Base-by-base conservation (phyloP, 2,113 vertebrate species). In the Isichthys henryi region DNA sequence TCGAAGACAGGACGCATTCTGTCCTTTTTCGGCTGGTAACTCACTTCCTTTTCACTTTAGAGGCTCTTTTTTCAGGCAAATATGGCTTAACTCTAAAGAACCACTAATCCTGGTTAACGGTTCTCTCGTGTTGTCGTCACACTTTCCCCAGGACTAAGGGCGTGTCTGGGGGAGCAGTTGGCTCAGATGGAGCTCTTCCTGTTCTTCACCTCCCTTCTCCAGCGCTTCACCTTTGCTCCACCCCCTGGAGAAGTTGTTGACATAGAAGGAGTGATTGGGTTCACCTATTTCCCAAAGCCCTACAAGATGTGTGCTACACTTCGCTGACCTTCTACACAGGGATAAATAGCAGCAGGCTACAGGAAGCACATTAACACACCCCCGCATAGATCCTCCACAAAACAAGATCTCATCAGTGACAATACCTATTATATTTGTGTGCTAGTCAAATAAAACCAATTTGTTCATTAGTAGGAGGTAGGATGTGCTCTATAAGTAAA, bases 21-120 rank as follows among this genome's bases (percentile, higher is more conserved):
- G 96, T 85, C 94, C 96, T 49, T 97, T 97, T 91, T 97, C 96
- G 88, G 90, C 94, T 92, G 95, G 96, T 97, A 85, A 91, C 13
- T 50, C 5, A 52, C 10, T 27, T 23, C 5, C 58, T 74, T 74
- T 87, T 3, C 11, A 17, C n/a, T 31, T 87, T 49, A 52, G 6
- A 19, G 48, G 23, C 27, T 50, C 52, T 86, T n/a, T 86, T 86
- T 86, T 27, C 49, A 15, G 27, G 2, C 49, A 27, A 50, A 86
- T 3, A 6, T 86, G 58, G 7, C 58, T 9, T 62, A n/a, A 62
- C 23, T 8, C 58, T n/a, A 62, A 62, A 85, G 17, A 31, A 31
- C 50, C 48, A 17, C 23, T 49, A 13, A 52, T n/a, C 52, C 53
- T 87, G 17, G 9, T 39, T 87, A 62, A n/a, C 58, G 7, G 58